These are phyloP conservation scores for Salvelinus sp. DNA, from an alignment of 2,113 vertebrate species.

Conservation along the genomic window DNA sequence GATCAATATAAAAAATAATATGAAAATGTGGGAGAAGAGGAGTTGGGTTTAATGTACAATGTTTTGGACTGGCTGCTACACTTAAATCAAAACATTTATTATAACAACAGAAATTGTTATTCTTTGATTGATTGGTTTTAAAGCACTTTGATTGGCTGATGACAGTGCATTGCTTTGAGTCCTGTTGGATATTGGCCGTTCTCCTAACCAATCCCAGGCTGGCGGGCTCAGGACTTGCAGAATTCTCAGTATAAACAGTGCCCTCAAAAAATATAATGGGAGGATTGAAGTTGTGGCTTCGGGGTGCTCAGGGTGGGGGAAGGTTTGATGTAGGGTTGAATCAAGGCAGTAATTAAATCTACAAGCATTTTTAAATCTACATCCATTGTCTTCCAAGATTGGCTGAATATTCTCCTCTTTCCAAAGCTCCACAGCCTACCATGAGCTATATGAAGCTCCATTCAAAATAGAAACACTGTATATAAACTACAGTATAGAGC, in stretches of 20 bases:
- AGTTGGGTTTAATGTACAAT: constrained; percentile 70
- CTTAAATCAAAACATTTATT: constrained; percentile 18
- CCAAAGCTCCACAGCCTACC: constrained; percentile 50
- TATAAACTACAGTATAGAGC: constrained; percentile 64
- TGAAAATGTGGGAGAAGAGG: constrained; percentile 59
- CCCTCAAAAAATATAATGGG: constrained; percentile 19
- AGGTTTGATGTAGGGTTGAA: neutral
- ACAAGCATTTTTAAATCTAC: neutral
- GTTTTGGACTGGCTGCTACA: constrained; percentile 46
- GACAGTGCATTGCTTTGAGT: constrained; percentile 36
- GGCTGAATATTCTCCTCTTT: too few species aligned
- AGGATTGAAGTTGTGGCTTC: constrained; percentile 24
- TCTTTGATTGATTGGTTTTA: constrained; percentile 41
- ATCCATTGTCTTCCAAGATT: too few species aligned
- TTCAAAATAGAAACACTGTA: constrained; percentile 74
- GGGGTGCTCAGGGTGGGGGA: neutral
- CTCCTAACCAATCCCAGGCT: constrained; percentile 1
- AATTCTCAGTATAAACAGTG: constrained; percentile 9
- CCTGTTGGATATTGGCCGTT: constrained; percentile 37
- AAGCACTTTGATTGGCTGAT: constrained; percentile 40
- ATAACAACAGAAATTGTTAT: too few species aligned
- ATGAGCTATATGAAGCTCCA: constrained; percentile 65
- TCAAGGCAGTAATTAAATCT: neutral
- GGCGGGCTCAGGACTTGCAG: constrained; percentile 12
- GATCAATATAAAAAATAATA: constrained; percentile 60